These are phyloP conservation scores for Crotophaga sulcirostris DNA, from an alignment of 2,113 vertebrate species.

Conservation along the genomic window DNA sequence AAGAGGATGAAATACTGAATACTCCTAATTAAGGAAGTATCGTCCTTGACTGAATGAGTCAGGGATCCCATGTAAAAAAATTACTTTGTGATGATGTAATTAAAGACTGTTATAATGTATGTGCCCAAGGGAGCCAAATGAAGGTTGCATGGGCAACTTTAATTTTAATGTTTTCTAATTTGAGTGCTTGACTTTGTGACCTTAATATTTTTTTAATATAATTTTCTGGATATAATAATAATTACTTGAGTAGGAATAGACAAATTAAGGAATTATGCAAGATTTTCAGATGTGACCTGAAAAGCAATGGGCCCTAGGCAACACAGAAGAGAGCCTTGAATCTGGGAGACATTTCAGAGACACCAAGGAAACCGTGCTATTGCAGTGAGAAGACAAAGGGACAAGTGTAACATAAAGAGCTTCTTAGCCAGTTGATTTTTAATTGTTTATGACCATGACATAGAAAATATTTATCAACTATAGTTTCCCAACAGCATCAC, in stretches of 20 bases:
- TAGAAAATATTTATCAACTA: neutral
- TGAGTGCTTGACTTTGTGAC: neutral
- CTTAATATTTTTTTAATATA: neutral
- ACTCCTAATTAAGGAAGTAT: neutral
- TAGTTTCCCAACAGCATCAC: neutral
- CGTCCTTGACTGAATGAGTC: neutral
- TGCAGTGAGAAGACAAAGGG: neutral
- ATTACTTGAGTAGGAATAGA: neutral
- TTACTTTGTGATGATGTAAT: neutral
- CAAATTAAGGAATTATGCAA: neutral
- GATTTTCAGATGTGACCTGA: neutral
- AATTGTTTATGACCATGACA: neutral
- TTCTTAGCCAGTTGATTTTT: neutral
- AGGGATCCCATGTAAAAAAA: neutral
- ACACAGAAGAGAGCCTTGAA: neutral
- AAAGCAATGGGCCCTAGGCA: neutral
- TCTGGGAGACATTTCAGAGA: neutral
- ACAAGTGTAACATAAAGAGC: neutral
- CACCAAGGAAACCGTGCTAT: neutral
- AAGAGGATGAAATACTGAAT: neutral
- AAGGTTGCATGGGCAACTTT: neutral
- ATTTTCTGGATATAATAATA: neutral
- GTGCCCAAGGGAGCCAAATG: neutral
- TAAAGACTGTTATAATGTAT: neutral
- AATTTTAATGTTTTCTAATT: conserved; percentile 30